Percentiles rank a stretch among this genome's conserved stretches.
Evolutionary conservation across 2,888 invertebrate species (phyloP).

Genomic region (Tetragonula carbonaria): DNA sequence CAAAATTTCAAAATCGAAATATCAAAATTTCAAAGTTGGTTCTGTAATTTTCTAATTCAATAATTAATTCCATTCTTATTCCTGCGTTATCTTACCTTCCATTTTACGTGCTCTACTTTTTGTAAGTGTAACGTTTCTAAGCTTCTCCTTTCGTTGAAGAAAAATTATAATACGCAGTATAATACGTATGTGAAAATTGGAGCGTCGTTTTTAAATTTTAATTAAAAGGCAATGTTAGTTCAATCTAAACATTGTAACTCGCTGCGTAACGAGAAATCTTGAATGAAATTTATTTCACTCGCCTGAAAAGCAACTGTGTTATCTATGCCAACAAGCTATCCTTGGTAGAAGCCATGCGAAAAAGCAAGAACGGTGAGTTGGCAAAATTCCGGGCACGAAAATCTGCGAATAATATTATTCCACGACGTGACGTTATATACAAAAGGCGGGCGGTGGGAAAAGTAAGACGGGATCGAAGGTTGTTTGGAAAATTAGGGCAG

Average conservation of each 20-base stretch:
- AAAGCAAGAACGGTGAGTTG: neutral
- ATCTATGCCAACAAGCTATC: neutral
- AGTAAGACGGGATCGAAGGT: conserved; percentile 11
- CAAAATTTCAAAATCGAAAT: no score
- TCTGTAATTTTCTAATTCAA: neutral
- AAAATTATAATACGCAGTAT: neutral
- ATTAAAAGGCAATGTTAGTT: neutral
- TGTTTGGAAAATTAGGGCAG: conserved; percentile 37
- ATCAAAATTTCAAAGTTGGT: no score
- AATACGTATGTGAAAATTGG: neutral
- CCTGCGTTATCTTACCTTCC: neutral
- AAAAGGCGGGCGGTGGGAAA: neutral
- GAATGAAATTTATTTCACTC: conserved; percentile 6
- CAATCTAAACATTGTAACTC: neutral
- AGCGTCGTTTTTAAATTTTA: neutral
- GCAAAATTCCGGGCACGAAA: conserved; percentile 29
- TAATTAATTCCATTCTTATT: neutral
- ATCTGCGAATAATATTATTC: conserved; percentile 31
- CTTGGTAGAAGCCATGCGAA: neutral
- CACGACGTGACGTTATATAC: neutral
- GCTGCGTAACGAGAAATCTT: neutral
- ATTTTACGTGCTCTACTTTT: neutral
- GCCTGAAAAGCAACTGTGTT: conserved; percentile 2
- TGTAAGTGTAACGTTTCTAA: no score
- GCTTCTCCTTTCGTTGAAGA: no score